Evolutionary conservation across 2,797 vertebrate species (phyloP), one percentile per base, ranked within the genome.

Genomic region (Gadopsis bispinosus): DNA sequence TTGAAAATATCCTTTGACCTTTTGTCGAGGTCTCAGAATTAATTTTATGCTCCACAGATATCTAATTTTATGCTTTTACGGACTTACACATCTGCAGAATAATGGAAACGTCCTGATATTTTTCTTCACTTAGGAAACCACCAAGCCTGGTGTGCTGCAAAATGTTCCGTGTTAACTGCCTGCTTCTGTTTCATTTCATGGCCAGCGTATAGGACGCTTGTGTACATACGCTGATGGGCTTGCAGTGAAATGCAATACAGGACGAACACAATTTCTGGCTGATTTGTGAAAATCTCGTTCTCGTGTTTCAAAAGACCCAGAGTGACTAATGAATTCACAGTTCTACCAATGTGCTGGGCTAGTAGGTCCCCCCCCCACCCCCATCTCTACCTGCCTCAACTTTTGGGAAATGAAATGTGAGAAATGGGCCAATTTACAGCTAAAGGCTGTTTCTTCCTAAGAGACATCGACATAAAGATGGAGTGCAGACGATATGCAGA

Each of bases 11-110:
- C 89, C 91, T 89, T 90, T 91, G 92, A 95, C 93, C 94, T 94
- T 93, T 93, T 88, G 79, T 83, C 78, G 89, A 90, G 90, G 93
- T 92, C 89, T 91, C 83, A 58, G 88, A 93, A 94, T 94, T 93
- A 89, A 95, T 95, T 93, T 93, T 92, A 93, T 92, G 92, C 90
- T 94, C 90, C 85, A 85, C 83, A 84, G 89, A 91, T 91, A 93
- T 94, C 91, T 93, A 88, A 94, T 94, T 94, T 94, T 92, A 93
- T 93, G 93, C 87, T 92, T 93, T 93, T 93, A 88, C 74, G 86
- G 91, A 91, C 83, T 91, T 89, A 90, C 79, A 92, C 92, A 90
- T 92, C 90, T 83, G 73, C 65, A 78, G 87, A 90, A 92, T 92
- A 94, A 94, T 91, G 88, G 87, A 92, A 93, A 91, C 74, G 88